Evolutionary conservation across 2,888 invertebrate genomes (phyloP), one percentile per base, ranked within the genome.

Genomic region (Pollenia amentaria): DNA sequence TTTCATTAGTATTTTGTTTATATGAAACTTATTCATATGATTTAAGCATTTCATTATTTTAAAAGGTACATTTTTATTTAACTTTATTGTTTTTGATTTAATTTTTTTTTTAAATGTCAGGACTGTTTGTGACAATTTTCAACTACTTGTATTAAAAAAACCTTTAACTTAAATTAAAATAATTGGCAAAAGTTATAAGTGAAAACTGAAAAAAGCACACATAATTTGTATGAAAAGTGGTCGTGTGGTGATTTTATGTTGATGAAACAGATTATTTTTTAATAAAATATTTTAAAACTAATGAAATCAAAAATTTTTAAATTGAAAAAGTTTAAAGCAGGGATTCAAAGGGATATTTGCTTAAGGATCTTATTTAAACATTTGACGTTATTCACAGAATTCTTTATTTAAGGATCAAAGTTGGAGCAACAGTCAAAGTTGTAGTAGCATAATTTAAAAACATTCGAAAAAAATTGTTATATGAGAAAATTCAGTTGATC

Each of bases 11-110:
- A 11, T n/a, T 48, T 38, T 18, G 3, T 7, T 48, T 14, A 8
- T 67, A 12, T 53, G 21, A 44, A 12, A 64, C 7, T 16, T 75
- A 60, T 67, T 73, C 46, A 57, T 57, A 57, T 65, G 65, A 44
- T 72, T 64, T 46, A 64, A 80, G 55, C 38, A 53, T 57, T 73
- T 73, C 73, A 75, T 73, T 81, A 65, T 38, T 48, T 81, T 73
- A 51, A 75, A 75, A 81, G 57, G 18, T 57, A 81, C 42, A 65
- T 67, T 55, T 29, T 55, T 73, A 42, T 48, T 69, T n/a, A 38
- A 18, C 0, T 12, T 51, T 44, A 21, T 53, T n/a, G 1, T 12
- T 44, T 78, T 21, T 81, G 14, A 55, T 64, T 38, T 18, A 65
- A 7, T 4, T 29, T 60, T 60, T 57, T 60, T 18, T 55, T 44